phyloP scores from a whole-genome alignment of 2,113 vertebrate species.

The Phylloscopus trochilus region DNA sequence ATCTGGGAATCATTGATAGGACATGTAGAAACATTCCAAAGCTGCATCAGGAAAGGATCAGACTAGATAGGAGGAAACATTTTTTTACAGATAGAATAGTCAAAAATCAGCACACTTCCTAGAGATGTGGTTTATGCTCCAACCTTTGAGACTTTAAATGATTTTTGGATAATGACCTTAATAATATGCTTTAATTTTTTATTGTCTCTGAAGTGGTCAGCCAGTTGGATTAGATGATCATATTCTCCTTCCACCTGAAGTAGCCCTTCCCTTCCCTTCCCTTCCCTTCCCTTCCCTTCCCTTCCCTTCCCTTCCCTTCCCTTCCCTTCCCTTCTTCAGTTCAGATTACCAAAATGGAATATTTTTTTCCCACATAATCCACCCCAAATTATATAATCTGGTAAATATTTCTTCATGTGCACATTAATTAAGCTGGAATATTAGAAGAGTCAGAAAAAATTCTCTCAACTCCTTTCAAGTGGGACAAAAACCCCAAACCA shows the following conservation, averaged over 20 bases:
- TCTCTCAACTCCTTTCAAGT: neutral
- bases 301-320: neutral
- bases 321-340: neutral
- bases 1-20: neutral
- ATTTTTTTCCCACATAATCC: neutral
- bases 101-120: neutral
- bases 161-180: neutral
- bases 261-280: neutral
- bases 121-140: neutral
- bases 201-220: neutral
- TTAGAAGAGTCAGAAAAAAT: neutral
- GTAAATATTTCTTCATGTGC: neutral
- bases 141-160: neutral
- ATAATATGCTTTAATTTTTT: neutral
- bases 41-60: neutral
- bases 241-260: neutral
- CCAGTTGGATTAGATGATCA: neutral
- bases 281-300: neutral
- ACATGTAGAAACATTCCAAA: accelerated
- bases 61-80: neutral
- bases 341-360: neutral
- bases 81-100: neutral
- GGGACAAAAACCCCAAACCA: accelerated
- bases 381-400: neutral
- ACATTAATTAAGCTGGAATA: neutral